Evolutionary conservation across 2,113 vertebrate species (phyloP).

Genomic region (Hystrix cristata): DNA sequence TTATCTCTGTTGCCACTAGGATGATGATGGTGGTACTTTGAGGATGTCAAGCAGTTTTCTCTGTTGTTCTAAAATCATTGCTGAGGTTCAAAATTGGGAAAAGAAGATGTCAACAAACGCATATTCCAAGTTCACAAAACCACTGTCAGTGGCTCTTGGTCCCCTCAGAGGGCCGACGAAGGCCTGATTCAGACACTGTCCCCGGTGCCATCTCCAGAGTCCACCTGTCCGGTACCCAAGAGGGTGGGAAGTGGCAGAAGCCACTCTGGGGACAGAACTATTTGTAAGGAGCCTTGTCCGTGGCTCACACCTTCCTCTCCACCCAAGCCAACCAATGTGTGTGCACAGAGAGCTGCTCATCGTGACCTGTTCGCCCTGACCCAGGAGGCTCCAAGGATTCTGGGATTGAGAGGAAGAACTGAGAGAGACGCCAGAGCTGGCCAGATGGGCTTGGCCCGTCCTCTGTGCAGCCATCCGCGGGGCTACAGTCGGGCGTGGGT

Average conservation of each 20-base stretch:
- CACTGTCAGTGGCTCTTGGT: neutral
- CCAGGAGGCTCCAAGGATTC: neutral
- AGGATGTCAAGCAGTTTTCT: neutral
- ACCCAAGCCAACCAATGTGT: neutral
- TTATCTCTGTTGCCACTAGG: no score
- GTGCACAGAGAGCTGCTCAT: neutral
- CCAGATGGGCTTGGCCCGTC: neutral
- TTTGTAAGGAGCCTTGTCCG: neutral
- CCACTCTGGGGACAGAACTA: no score
- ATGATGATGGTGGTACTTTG: neutral
- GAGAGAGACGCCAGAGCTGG: neutral
- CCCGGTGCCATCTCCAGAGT: fast-evolving
- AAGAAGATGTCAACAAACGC: neutral
- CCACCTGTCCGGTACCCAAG: neutral
- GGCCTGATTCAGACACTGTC: no score
- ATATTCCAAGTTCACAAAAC: neutral
- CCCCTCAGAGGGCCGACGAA: neutral
- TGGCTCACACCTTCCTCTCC: no score
- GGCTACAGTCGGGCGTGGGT: neutral
- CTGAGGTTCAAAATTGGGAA: neutral
- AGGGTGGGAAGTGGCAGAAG: neutral
- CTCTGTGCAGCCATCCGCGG: neutral
- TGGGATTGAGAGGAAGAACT: neutral
- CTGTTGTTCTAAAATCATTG: neutral
- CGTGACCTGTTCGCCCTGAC: neutral